Percentiles rank a stretch among this genome's conserved stretches.
Evolutionary conservation across 2,888 invertebrate species (phyloP).

Genomic region (Perizoma affinitatum): DNA sequence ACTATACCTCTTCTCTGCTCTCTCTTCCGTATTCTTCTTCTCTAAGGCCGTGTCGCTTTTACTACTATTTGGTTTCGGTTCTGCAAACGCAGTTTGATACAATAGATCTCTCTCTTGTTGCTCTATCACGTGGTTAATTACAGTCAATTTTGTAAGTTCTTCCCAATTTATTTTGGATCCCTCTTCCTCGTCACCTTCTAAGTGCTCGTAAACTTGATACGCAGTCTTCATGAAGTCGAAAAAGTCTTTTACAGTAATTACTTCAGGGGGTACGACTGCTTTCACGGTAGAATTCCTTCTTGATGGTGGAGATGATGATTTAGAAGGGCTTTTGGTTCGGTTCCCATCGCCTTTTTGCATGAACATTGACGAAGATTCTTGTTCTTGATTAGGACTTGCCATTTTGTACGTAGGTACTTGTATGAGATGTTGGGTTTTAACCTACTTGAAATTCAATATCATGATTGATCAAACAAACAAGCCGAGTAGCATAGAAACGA

Average conservation of each 20-base stretch:
- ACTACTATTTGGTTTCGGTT: constrained; percentile 64
- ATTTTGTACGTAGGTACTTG: constrained; percentile 45
- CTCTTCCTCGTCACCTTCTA: constrained; percentile 73
- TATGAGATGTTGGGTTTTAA: constrained; percentile 19
- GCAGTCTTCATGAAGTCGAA: constrained; percentile 89
- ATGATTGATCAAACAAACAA: constrained; percentile 64
- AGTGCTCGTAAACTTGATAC: constrained; percentile 86
- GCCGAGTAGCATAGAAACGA: constrained; percentile 49
- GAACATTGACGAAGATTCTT: constrained; percentile 71
- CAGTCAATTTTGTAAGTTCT: constrained; percentile 76
- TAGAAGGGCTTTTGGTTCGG: constrained; percentile 52
- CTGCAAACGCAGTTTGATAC: constrained; percentile 58
- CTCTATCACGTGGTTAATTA: constrained; percentile 77
- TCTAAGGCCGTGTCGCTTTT: constrained; percentile 70
- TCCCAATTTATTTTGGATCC: constrained; percentile 79
- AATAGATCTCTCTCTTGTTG: constrained; percentile 76
- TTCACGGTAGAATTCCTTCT: constrained; percentile 55
- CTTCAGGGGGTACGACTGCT: constrained; percentile 73
- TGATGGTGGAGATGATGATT: constrained; percentile 50
- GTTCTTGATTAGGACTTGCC: constrained; percentile 67
- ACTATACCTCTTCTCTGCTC: constrained; percentile 65
- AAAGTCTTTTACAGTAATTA: constrained; percentile 88
- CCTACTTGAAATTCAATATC: constrained; percentile 34
- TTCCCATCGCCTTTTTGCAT: constrained; percentile 61
- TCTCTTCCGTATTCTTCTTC: constrained; percentile 53